Conservation (phyloP, 2,113 vertebrate genomes). For the Phalacrocorax pelagicus region DNA sequence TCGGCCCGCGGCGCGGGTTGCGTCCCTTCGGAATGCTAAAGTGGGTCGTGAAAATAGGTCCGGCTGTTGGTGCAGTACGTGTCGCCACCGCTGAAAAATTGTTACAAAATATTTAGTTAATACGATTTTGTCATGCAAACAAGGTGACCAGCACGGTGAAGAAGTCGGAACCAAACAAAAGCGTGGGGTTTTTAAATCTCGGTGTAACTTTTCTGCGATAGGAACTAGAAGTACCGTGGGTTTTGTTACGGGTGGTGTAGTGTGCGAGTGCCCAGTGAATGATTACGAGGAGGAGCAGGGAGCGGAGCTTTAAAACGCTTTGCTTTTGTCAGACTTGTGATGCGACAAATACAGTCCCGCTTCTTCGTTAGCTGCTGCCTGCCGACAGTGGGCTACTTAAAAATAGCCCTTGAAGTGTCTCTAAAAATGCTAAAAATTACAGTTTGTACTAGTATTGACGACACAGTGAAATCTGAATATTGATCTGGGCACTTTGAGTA, state of each 20-base stretch:
- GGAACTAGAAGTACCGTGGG: not conserved
- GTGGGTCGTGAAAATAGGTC: not conserved
- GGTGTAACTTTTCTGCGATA: not conserved
- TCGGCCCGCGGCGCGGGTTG: not conserved
- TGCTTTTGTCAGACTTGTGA: not conserved
- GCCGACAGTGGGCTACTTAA: not conserved
- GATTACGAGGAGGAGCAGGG: not conserved
- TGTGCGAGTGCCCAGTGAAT: fast-evolving
- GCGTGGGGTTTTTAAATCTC: not conserved
- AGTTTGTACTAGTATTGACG: not conserved
- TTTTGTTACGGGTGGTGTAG: not conserved
- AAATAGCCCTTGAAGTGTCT: not conserved
- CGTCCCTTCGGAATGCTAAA: not conserved
- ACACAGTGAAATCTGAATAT: not conserved
- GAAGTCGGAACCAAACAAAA: not conserved
- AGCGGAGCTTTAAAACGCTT: not conserved
- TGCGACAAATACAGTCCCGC: not conserved
- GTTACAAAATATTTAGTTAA: not conserved
- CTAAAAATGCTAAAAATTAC: not conserved
- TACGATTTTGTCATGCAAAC: not conserved
- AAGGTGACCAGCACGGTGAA: not conserved
- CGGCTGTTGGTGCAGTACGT: not conserved
- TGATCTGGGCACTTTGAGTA: not conserved
- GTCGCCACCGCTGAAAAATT: not conserved
- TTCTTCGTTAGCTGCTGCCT: not conserved